A percentile compares a stretch with the other conserved stretches of the same genome.
phyloP scores from a whole-genome alignment of 2,797 vertebrate species.

The Acestrorhynchus altus region DNA sequence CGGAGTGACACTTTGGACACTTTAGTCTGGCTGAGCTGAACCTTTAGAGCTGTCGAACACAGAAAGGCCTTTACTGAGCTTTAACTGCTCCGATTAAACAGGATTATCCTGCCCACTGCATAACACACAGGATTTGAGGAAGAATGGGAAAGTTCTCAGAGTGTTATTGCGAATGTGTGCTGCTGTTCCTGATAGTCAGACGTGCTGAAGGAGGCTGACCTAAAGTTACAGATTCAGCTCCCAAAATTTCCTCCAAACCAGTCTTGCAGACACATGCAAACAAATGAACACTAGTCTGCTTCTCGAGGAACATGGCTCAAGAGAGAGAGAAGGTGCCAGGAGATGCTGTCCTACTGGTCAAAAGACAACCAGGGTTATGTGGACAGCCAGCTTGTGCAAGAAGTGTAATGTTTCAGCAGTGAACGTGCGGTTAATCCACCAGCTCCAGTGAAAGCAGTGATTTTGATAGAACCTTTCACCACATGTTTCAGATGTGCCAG shows the following conservation, averaged over 20 bases:
- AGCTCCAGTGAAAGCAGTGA: no score
- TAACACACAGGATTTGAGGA: background rate
- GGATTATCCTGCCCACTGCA: slow-evolving; percentile 8
- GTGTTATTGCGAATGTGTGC: background rate
- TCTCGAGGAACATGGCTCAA: no score
- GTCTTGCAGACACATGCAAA: background rate
- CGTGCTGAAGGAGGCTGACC: background rate
- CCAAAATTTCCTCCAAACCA: background rate
- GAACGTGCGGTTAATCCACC: no score
- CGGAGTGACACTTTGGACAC: slow-evolving; percentile 24
- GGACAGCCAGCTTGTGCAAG: no score
- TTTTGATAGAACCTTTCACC: no score
- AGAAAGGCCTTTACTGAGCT: slow-evolving; percentile 11
- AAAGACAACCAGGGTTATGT: no score
- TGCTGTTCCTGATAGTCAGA: background rate
- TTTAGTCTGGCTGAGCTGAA: slow-evolving; percentile 24
- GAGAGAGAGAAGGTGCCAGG: no score
- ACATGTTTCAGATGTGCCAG: no score
- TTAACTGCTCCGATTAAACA: slow-evolving; percentile 7
- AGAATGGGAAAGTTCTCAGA: background rate
- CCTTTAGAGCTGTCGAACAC: slow-evolving; percentile 21
- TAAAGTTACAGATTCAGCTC: background rate
- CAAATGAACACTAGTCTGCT: background rate
- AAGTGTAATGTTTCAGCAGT: no score
- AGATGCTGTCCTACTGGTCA: no score